phyloP scores from a whole-genome alignment of 1,140 invertebrate genomes.

The Rhopalosiphum padi region DNA sequence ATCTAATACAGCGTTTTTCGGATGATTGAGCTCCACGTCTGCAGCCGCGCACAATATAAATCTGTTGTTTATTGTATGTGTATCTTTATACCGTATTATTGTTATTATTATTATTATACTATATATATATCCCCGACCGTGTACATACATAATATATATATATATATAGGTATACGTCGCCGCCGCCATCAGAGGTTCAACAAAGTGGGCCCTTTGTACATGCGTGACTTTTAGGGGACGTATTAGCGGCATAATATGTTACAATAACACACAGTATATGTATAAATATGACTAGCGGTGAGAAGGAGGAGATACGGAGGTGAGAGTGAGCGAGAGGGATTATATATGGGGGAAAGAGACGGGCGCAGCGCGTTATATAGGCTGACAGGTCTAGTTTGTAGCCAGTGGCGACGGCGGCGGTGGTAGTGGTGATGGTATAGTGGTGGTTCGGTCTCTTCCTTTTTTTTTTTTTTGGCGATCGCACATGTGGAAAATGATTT shows the following conservation, averaged over 20 bases:
- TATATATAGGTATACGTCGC: neutral
- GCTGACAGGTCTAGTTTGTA: constrained; percentile 55
- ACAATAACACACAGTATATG: constrained; percentile 36
- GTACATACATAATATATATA: neutral
- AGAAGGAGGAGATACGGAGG: neutral
- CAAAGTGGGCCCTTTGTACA: constrained; percentile 48
- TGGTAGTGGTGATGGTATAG: neutral
- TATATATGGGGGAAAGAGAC: neutral
- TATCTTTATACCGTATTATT: constrained; percentile 55
- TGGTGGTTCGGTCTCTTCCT: neutral
- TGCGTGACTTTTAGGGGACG: constrained; percentile 57
- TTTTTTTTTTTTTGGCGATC: constrained; percentile 49
- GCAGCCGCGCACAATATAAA: constrained; percentile 54
- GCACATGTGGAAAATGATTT: constrained; percentile 58
- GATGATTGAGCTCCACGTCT: constrained; percentile 48
- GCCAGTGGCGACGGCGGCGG: neutral
- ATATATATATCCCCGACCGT: neutral
- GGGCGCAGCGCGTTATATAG: neutral
- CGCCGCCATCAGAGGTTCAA: neutral
- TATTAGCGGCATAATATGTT: constrained; percentile 57
- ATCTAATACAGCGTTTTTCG: constrained; percentile 53
- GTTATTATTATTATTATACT: constrained; percentile 24
- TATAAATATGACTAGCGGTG: neutral
- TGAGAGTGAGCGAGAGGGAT: neutral
- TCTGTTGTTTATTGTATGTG: constrained; percentile 57